Evolutionary conservation across 2,888 invertebrate species (phyloP).

Genomic region (Dascillus cervinus): DNA sequence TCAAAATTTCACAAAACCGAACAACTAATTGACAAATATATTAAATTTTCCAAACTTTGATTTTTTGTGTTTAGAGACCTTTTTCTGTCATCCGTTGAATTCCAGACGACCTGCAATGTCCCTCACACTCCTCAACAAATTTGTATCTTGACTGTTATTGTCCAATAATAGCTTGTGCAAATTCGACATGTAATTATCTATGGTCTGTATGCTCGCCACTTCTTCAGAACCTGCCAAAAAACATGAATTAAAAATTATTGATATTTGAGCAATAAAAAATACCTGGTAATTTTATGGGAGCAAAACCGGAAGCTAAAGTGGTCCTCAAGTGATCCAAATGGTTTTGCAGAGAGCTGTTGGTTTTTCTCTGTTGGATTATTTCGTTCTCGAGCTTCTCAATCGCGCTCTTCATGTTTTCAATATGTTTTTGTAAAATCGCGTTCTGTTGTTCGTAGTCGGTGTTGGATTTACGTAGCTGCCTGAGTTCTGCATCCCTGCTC

Average conservation of each 20-base stretch:
- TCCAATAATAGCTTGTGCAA: slow-evolving; percentile 62
- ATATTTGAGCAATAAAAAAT: no score
- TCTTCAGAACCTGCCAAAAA: slow-evolving; percentile 58
- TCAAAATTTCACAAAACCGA: no score
- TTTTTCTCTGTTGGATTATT: slow-evolving; percentile 73
- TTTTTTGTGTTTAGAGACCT: no score
- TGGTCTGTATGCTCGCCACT: slow-evolving; percentile 72
- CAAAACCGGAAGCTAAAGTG: slow-evolving; percentile 64
- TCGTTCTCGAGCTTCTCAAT: slow-evolving; percentile 80
- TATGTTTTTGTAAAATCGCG: slow-evolving; percentile 88
- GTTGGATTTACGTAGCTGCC: slow-evolving; percentile 83
- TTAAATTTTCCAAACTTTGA: no score
- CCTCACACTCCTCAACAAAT: slow-evolving; percentile 64
- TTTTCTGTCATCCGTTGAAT: slow-evolving; percentile 45
- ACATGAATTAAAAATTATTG: no score
- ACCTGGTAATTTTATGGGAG: slow-evolving; percentile 63
- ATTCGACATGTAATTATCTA: slow-evolving; percentile 82
- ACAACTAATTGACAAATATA: no score
- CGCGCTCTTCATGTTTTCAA: slow-evolving; percentile 87
- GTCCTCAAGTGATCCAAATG: slow-evolving; percentile 74
- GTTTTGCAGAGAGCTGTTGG: slow-evolving; percentile 70
- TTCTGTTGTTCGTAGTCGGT: slow-evolving; percentile 93
- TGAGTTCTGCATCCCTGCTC: slow-evolving; percentile 80
- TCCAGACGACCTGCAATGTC: slow-evolving; percentile 75
- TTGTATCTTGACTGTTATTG: slow-evolving; percentile 53